phyloP scores from a whole-genome alignment of 37 sponge, comb jelly and placozoan species.

The Ianthella basta region DNA sequence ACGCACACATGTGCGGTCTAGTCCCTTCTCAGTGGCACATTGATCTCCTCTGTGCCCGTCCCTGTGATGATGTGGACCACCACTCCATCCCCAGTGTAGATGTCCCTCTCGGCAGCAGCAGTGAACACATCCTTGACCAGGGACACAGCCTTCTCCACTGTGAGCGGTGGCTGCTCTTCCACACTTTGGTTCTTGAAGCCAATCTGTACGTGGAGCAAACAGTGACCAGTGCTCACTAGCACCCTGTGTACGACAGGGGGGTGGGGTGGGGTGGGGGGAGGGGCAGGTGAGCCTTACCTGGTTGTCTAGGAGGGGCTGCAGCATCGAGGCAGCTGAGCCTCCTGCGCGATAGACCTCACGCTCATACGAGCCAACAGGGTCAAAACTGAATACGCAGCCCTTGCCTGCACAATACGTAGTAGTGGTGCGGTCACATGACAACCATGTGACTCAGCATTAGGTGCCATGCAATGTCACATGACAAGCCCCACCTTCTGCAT shows the following conservation, averaged over 20 bases:
- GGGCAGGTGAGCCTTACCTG: conserved; percentile 58
- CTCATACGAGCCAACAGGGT: conserved; percentile 96
- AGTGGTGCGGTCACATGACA: background rate
- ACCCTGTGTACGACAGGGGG: background rate
- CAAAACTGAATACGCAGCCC: conserved; percentile 97
- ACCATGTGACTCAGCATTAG: background rate
- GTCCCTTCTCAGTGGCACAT: conserved; percentile 87
- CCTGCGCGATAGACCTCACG: conserved; percentile 88
- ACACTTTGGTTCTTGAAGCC: conserved; percentile 87
- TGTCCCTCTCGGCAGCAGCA: conserved; percentile 96
- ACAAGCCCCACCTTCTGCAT: conserved; percentile 69
- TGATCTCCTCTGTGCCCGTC: conserved; percentile 60
- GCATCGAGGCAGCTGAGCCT: conserved; percentile 90
- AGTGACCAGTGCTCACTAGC: background rate
- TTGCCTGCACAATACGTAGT: too few species aligned
- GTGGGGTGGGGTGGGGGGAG: too few species aligned
- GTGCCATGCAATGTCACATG: background rate
- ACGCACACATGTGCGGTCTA: conserved; percentile 19
- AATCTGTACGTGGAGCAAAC: conserved; percentile 49
- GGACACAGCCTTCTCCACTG: conserved; percentile 75
- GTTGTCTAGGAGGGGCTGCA: conserved; percentile 98
- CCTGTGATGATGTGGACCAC: conserved; percentile 75
- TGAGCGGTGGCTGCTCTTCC: conserved; percentile 67
- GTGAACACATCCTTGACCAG: conserved; percentile 94
- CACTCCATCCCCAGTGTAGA: conserved; percentile 96